A percentile compares a stretch with the other conserved stretches of the same genome.
phyloP scores from a whole-genome alignment of 2,113 vertebrate species.

The Phasianus colchicus region DNA sequence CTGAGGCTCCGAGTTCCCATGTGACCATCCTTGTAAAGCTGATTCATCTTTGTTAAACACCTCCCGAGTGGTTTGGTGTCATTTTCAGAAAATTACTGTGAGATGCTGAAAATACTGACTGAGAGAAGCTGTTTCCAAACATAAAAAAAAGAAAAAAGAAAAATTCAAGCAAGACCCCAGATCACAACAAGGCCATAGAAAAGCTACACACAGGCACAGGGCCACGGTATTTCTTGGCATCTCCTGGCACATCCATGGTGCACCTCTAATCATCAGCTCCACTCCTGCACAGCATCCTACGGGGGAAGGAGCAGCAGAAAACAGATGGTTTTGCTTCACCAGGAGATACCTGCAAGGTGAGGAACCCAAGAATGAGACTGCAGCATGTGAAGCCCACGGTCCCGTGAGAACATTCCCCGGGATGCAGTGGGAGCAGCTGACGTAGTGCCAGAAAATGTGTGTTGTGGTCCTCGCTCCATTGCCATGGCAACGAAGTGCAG shows the following conservation, averaged over 20 bases:
- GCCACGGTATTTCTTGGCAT: not conserved
- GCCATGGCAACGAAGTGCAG: not conserved
- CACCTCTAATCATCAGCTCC: not conserved
- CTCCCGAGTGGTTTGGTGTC: not conserved
- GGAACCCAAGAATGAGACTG: too few species aligned
- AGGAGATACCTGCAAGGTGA: not conserved
- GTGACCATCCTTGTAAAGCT: accelerated
- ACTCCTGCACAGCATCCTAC: not conserved
- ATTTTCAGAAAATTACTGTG: not conserved
- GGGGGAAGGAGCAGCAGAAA: too few species aligned
- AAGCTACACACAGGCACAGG: not conserved
- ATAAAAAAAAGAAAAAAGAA: not conserved
- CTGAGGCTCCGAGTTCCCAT: not conserved
- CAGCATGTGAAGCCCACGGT: not conserved
- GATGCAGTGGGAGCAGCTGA: not conserved
- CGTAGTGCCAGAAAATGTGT: not conserved
- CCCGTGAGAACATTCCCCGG: not conserved
- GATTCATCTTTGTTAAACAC: not conserved
- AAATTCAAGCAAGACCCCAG: not conserved
- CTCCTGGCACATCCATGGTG: not conserved
- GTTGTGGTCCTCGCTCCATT: not conserved
- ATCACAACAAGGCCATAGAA: not conserved
- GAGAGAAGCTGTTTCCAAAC: not conserved
- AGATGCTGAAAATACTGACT: not conserved
- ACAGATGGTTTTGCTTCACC: not conserved